Percentiles rank a stretch among this genome's conserved stretches.
Evolutionary conservation across 2,113 vertebrate species (phyloP).

Genomic region (Lasiurus borealis): DNA sequence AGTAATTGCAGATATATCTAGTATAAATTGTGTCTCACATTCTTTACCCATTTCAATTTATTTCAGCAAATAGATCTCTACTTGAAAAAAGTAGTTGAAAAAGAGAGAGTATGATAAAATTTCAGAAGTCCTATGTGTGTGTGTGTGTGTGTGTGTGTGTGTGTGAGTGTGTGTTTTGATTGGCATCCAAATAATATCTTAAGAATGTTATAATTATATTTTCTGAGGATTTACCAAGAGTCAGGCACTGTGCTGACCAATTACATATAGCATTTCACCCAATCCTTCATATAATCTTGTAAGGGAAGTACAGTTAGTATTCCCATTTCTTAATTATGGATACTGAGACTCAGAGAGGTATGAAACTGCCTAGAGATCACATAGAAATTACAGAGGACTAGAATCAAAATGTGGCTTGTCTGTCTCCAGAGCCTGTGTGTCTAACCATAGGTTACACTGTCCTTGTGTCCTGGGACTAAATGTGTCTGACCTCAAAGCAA

Average conservation of each 20-base stretch:
- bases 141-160: neutral
- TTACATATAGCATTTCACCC: neutral
- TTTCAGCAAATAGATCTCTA: conserved; percentile 90
- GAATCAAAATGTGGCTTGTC: neutral
- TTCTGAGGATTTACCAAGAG: neutral
- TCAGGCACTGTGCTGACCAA: neutral
- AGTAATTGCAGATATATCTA: conserved; percentile 90
- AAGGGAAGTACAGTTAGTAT: neutral
- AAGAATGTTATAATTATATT: conserved; percentile 55
- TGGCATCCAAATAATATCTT: conserved; percentile 76
- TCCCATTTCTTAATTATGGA: neutral
- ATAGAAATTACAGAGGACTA: neutral
- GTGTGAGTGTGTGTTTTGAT: conserved; percentile 20
- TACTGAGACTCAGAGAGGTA: neutral
- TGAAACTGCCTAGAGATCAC: neutral
- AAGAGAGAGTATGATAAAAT: conserved; percentile 80
- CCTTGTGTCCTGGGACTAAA: neutral
- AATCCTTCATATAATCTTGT: neutral
- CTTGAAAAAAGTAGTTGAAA: conserved; percentile 54
- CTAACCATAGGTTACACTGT: too few relatives aligned
- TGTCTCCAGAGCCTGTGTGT: neutral
- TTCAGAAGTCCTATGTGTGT: conserved; percentile 69
- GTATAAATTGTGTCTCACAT: conserved; percentile 88
- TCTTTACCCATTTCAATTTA: conserved; percentile 90
- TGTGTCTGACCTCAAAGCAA: neutral